A percentile compares a stretch with the other conserved stretches of the same genome.
These are phyloP conservation scores for Digitonthophagus gazella DNA, from an alignment of 2,888 invertebrate species.

Conservation along the genomic window DNA sequence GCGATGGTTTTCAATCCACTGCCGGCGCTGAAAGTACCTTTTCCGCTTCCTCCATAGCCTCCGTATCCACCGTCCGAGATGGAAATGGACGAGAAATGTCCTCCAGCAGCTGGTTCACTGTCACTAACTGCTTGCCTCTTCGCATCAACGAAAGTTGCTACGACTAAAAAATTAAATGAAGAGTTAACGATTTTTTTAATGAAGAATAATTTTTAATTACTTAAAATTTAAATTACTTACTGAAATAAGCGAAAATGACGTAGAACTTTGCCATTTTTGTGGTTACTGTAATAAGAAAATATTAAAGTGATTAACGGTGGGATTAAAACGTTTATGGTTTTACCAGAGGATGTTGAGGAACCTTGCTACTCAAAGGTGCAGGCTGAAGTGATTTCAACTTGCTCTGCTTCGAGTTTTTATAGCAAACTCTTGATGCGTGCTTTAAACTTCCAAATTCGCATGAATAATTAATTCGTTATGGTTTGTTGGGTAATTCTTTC, in stretches of 20 bases:
- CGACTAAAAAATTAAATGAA: constrained; percentile 9
- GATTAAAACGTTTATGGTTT: too few species aligned
- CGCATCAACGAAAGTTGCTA: background rate
- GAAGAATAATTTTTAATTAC: too few species aligned
- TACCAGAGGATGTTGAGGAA: background rate
- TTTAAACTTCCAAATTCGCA: background rate
- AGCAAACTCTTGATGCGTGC: background rate
- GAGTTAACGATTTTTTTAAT: too few species aligned
- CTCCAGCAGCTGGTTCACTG: constrained; percentile 33
- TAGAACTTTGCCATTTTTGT: constrained; percentile 21
- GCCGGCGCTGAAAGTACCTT: constrained; percentile 53
- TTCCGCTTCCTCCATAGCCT: constrained; percentile 31
- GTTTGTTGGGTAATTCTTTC: background rate
- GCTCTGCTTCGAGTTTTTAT: background rate
- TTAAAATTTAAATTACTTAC: too few species aligned
- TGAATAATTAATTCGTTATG: background rate
- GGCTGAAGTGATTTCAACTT: background rate
- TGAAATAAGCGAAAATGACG: constrained; percentile 16
- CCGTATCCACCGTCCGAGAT: constrained; percentile 25
- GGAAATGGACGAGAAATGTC: constrained; percentile 26
- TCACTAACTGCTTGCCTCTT: constrained; percentile 12
- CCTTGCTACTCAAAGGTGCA: background rate
- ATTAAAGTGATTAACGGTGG: too few species aligned
- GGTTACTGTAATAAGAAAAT: background rate
- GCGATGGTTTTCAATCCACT: constrained; percentile 65